Evolutionary conservation across 2,113 vertebrate genomes (phyloP), one percentile per base, ranked within the genome.

Genomic region (Phylloscopus trochilus): DNA sequence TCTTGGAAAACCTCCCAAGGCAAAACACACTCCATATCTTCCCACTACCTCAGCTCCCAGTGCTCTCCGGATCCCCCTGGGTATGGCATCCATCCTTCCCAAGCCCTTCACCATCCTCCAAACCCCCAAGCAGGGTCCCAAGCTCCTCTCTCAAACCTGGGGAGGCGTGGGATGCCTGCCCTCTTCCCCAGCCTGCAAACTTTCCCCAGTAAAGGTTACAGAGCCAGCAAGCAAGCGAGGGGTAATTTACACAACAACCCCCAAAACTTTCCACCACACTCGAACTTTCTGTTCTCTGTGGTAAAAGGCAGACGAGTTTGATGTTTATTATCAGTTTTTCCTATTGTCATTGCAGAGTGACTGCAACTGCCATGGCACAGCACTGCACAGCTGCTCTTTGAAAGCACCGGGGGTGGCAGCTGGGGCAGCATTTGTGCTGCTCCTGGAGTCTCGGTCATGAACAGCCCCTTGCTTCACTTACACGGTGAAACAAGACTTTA

Each of bases 311-410:
- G 81, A 8, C 6, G 83, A 43, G 91, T 91, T 95, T 97, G 87
- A 94, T 82, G 86, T 92, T 91, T 68, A 62, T 79, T 81, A 94
- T 94, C 89, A 78, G 79, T 79, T 89, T 95, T 97, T 96, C 63
- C 70, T 51, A 66, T 27, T 95, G 94, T 73, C 90, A 58, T 11
- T 70, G 60, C 46, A 68, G 56, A 46, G 87, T 83, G 89, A 67
- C 37, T 46, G 80, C 87, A 92, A 47, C 49, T 85, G 96, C 80
- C 70, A 13, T 33, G 69, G 73, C 93, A 19, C n/a, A 90, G 77
- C 9, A 2, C 41, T 28, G 23, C 20, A 84, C 92, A 93, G 37
- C 89, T 97, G 75, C 66, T 81, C 92, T 97, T 93, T 96, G 91
- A 96, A 92, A 97, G 22, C 49, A 66, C 76, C 13, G 9, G 46